A percentile compares a stretch with the other conserved stretches of the same genome.
These are phyloP conservation scores for Condylura cristata DNA, from an alignment of 2,113 vertebrate genomes.

Conservation along the genomic window DNA sequence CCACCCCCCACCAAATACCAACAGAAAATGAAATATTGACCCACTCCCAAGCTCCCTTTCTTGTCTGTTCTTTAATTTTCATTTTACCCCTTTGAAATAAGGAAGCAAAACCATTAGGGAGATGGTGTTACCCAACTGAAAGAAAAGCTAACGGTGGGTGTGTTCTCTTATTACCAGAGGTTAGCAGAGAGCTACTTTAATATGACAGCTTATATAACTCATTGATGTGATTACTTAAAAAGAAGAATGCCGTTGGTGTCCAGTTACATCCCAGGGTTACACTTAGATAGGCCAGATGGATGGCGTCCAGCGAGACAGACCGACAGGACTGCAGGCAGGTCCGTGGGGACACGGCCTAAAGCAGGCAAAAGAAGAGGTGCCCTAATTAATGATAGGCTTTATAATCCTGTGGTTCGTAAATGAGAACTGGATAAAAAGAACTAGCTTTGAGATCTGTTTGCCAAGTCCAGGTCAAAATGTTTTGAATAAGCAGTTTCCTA, in stretches of 20 bases:
- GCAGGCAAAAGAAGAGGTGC: slow-evolving; percentile 35
- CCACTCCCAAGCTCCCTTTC: not conserved
- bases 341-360: not conserved
- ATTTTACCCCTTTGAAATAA: slow-evolving; percentile 11
- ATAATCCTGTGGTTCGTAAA: slow-evolving; percentile 54
- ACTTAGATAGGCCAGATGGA: slow-evolving; percentile 79
- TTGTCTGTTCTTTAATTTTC: slow-evolving; percentile 22
- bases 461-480: slow-evolving; percentile 40
- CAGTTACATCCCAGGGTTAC: slow-evolving; percentile 78
- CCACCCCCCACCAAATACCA: not conserved
- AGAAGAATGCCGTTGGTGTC: slow-evolving; percentile 72
- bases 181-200: slow-evolving; percentile 81
- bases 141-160: slow-evolving; percentile 59
- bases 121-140: slow-evolving; percentile 63
- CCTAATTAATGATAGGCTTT: slow-evolving; percentile 65
- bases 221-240: slow-evolving; percentile 77
- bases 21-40: slow-evolving; percentile 28
- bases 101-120: slow-evolving; percentile 40
- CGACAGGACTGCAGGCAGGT: slow-evolving; percentile 57
- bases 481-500: slow-evolving; percentile 11
- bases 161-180: slow-evolving; percentile 77
- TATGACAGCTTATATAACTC: slow-evolving; percentile 82
- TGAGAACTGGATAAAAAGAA: slow-evolving; percentile 3
- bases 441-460: slow-evolving; percentile 10
- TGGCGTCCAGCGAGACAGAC: slow-evolving; percentile 61